These are phyloP conservation scores for Ruditapes philippinarum DNA, from an alignment of 1,140 invertebrate genomes.

Conservation along the genomic window DNA sequence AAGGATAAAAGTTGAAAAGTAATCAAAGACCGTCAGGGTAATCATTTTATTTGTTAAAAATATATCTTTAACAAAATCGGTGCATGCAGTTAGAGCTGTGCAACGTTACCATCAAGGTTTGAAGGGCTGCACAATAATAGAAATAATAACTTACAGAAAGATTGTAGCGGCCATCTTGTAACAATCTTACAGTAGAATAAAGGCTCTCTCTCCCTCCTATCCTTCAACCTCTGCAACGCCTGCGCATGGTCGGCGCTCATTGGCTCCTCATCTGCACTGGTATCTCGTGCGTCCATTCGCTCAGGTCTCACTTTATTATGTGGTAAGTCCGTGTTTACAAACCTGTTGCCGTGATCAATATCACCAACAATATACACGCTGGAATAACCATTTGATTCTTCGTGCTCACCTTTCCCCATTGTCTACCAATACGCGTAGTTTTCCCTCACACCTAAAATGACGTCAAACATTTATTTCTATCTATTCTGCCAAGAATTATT, in stretches of 20 bases:
- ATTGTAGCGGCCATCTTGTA: constrained; percentile 28
- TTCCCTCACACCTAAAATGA: no score
- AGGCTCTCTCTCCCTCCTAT: constrained; percentile 50
- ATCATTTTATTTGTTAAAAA: no score
- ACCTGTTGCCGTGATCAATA: background rate
- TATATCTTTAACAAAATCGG: no score
- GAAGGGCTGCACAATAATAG: no score
- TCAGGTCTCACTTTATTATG: background rate
- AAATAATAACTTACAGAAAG: constrained; percentile 51
- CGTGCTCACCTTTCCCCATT: constrained; percentile 34
- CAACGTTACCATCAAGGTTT: no score
- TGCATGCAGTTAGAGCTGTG: no score
- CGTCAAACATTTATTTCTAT: no score
- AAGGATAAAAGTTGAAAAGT: no score
- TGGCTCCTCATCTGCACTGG: background rate
- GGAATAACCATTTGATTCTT: background rate
- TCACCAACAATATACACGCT: background rate
- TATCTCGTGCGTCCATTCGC: background rate
- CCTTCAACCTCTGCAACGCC: constrained; percentile 9
- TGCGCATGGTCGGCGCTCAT: constrained; percentile 6
- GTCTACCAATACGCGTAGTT: no score
- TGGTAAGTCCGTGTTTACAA: background rate
- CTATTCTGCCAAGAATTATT: no score
- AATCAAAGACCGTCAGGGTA: no score
- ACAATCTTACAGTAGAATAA: constrained; percentile 48